Evolutionary conservation across 2,113 vertebrate species (phyloP).

Genomic region (Gavia stellata): DNA sequence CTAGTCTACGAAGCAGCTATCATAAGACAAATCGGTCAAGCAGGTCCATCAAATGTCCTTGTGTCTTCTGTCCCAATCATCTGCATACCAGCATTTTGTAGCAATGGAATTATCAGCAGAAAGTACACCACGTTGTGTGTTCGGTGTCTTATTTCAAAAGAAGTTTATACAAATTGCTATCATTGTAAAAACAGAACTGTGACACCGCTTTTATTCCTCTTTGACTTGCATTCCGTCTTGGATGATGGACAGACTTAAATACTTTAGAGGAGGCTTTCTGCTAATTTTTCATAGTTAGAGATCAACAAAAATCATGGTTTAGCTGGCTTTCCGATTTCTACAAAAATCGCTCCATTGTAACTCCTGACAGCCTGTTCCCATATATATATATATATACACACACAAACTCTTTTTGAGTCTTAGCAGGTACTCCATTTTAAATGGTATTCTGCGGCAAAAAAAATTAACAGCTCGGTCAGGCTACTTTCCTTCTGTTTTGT

Average conservation of each 20-base stretch:
- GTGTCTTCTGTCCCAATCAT: background rate
- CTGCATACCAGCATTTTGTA: background rate
- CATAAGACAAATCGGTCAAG: background rate
- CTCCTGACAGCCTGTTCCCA: background rate
- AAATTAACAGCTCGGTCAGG: background rate
- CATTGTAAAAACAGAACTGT: background rate
- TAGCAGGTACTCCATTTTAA: background rate
- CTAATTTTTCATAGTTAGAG: background rate
- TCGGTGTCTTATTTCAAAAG: background rate
- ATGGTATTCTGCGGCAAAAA: background rate
- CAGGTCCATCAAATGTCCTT: background rate
- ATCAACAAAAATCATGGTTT: background rate
- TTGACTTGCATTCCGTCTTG: background rate
- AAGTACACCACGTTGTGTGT: background rate
- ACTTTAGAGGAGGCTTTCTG: background rate
- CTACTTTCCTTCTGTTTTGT: no score
- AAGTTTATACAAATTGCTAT: background rate
- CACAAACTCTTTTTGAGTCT: background rate
- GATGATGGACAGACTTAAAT: background rate
- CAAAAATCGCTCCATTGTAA: background rate
- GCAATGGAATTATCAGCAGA: background rate
- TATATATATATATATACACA: background rate
- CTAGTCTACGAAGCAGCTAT: background rate
- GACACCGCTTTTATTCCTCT: background rate
- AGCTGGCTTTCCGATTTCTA: background rate